Conservation (phyloP, 2,888 invertebrate species). For the Torymus auratus region DNA sequence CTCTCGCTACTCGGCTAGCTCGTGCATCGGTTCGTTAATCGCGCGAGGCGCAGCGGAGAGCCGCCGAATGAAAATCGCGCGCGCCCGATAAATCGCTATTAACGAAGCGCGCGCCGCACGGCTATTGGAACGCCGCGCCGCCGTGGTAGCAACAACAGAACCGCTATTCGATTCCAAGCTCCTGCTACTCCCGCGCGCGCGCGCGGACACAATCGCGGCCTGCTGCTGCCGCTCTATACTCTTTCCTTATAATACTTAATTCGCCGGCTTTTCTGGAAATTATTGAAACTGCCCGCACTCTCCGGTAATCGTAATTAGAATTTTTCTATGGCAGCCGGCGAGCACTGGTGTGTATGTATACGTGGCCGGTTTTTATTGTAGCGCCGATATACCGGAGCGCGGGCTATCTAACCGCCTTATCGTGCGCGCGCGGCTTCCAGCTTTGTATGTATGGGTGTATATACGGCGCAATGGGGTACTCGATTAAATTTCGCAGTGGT, state of each 20-base stretch:
- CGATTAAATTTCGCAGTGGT: constrained; percentile 19
- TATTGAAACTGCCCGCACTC: constrained; percentile 47
- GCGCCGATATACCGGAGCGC: not conserved
- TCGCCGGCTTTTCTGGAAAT: constrained; percentile 33
- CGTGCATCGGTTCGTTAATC: constrained; percentile 57
- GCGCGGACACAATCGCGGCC: constrained; percentile 36
- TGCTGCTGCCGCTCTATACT: not conserved
- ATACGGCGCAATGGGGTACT: not conserved
- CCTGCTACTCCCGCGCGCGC: too few species aligned
- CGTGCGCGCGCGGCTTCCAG: constrained; percentile 2
- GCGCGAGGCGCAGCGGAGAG: constrained; percentile 20
- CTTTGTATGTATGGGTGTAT: not conserved
- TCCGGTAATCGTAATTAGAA: constrained; percentile 41
- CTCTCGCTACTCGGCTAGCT: not conserved
- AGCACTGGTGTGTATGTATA: too few species aligned
- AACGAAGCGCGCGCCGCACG: constrained; percentile 46
- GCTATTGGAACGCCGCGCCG: constrained; percentile 6
- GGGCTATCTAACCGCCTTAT: constrained; percentile 24
- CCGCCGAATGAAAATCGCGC: constrained; percentile 53
- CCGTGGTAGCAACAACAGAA: constrained; percentile 12
- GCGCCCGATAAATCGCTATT: constrained; percentile 60
- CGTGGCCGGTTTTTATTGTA: not conserved
- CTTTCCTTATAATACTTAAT: constrained; percentile 1
- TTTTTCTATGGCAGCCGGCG: constrained; percentile 11
- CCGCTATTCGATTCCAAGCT: constrained; percentile 53